Evolutionary conservation across 2,888 invertebrate genomes (phyloP).

Genomic region (Dysmachus trigonus): DNA sequence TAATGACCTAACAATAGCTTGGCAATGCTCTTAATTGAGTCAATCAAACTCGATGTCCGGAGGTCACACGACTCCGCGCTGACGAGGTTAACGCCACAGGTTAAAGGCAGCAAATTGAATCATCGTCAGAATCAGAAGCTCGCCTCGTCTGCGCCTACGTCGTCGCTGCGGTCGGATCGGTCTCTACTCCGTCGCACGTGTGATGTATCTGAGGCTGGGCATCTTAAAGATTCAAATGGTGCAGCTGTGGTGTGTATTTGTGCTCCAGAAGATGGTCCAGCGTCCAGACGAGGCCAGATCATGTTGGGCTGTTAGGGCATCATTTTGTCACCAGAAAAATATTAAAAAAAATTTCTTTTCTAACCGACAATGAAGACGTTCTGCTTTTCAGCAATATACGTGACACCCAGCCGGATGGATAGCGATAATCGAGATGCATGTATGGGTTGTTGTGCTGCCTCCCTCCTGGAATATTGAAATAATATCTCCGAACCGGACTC

Average conservation of each 20-base stretch:
- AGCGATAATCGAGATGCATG: not conserved
- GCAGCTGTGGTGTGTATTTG: not conserved
- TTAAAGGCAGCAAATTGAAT: constrained; percentile 27
- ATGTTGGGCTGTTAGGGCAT: not conserved
- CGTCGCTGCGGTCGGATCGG: too few relatives aligned
- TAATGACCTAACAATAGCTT: not conserved
- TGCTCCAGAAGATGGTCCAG: not conserved
- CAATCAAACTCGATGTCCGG: constrained; percentile 6
- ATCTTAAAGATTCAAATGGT: not conserved
- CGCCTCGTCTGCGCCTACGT: not conserved
- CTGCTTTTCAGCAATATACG: not conserved
- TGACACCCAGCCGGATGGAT: not conserved
- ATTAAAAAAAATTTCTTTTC: not conserved
- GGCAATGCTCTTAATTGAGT: not conserved
- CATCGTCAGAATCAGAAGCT: not conserved
- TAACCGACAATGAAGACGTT: not conserved
- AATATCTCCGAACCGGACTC: not conserved
- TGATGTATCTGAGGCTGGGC: not conserved
- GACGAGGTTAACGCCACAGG: constrained; percentile 29
- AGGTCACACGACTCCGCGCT: not conserved
- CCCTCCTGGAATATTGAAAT: not conserved
- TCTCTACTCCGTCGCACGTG: too few relatives aligned
- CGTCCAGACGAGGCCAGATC: not conserved
- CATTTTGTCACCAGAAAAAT: not conserved
- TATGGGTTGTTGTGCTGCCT: not conserved